Evolutionary conservation across 1,140 invertebrate genomes (phyloP).

Genomic region (Zaprionus inermis): DNA sequence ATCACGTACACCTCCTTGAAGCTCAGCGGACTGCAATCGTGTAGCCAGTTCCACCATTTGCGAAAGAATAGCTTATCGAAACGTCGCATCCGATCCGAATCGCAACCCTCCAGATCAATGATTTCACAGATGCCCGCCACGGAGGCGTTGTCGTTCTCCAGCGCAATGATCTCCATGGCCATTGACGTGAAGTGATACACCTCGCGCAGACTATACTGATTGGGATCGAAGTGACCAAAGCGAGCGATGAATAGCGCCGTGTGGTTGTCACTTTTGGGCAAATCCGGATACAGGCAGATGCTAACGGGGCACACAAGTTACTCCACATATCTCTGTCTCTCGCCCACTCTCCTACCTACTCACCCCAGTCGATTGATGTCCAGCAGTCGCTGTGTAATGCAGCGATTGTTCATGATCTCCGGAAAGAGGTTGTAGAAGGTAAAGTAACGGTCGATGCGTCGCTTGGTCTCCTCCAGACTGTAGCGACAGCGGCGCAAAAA

Average conservation of each 20-base stretch:
- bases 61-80: slow-evolving; percentile 84
- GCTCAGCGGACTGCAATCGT: slow-evolving; percentile 85
- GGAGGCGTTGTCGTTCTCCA: slow-evolving; percentile 84
- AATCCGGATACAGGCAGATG: slow-evolving; percentile 69
- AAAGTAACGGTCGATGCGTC: slow-evolving; percentile 88
- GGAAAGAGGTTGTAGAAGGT: slow-evolving; percentile 86
- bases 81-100: slow-evolving; percentile 84
- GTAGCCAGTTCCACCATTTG: slow-evolving; percentile 83
- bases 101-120: slow-evolving; percentile 84
- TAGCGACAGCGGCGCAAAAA: slow-evolving; percentile 89
- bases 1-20: slow-evolving; percentile 85
- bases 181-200: slow-evolving; percentile 84
- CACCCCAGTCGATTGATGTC: slow-evolving; percentile 85
- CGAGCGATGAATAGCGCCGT: slow-evolving; percentile 85
- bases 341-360: slow-evolving; percentile 24
- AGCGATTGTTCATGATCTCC: slow-evolving; percentile 85
- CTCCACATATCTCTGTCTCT: too few species aligned
- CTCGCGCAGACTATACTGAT: slow-evolving; percentile 82
- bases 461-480: slow-evolving; percentile 88
- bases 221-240: slow-evolving; percentile 84
- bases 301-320: slow-evolving; percentile 29
- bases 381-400: slow-evolving; percentile 74
- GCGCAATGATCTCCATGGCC: slow-evolving; percentile 83
- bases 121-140: slow-evolving; percentile 84
- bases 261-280: slow-evolving; percentile 83